Base-by-base conservation (phyloP, 2,888 invertebrate species). In the Oscheius sp. region DNA sequence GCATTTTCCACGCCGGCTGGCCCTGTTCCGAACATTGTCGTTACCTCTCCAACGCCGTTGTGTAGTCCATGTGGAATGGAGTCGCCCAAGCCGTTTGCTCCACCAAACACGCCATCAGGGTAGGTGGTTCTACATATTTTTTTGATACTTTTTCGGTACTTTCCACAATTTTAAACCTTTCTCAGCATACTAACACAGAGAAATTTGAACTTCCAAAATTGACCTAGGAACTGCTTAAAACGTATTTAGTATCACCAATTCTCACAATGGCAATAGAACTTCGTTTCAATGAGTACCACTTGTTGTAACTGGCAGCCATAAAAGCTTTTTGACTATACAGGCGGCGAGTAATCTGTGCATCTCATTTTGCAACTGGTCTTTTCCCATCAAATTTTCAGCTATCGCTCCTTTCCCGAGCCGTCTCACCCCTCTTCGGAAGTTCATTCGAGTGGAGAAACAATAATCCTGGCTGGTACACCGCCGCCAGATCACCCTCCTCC, bases 371-470 rank as follows among this genome's bases (percentile, higher is more conserved):
- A 44, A 59, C 59, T 41, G 30, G 59, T 59, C 54, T 33, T 36
- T n/a, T n/a, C n/a, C n/a, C n/a, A n/a, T n/a, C n/a, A n/a, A n/a
- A n/a, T n/a, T 59, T 59, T 24, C 59, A 59, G 59, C 30, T 59
- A 59, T 28, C 59, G 30, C 44, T 44, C 59, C 24, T 59, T 59
- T 33, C 72, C 72, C 44, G 71, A 68, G 59, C 72, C 74, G 17
- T 72, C 71, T 33, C 57, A 69, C n/a, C 74, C 68, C 38, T 73
- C 77, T 30, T 72, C 73, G 44, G 73, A 73, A 20, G 59, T 44
- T 12, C 26, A 24, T 6, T 62, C 61, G 24, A 32, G 44, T 24
- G 67, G 36, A 14, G 67, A 67, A 51, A 67, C 68, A 17, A 50
- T 47, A 32, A 63, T 68, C 36, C 26, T 69, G 30, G 61, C 69